Conservation (phyloP, 2,888 invertebrate species). For the Brenthis daphne region DNA sequence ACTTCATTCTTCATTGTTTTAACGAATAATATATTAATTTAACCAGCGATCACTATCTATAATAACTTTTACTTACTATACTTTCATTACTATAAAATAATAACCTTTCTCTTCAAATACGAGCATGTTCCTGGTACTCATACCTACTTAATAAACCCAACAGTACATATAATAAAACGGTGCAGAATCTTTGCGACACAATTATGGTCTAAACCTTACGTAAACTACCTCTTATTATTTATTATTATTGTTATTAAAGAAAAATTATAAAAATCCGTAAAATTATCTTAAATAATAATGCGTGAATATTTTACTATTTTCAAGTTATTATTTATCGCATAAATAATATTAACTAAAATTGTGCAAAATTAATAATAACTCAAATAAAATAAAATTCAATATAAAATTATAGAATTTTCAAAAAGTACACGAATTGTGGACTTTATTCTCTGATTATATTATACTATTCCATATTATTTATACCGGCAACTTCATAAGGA, state of each 20-base stretch:
- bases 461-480: too few species aligned
- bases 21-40: background rate
- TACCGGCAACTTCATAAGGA: too few species aligned
- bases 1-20: too few species aligned
- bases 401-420: too few species aligned
- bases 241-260: background rate
- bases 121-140: conserved; percentile 26
- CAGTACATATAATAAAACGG: conserved; percentile 26
- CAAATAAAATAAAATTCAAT: too few species aligned
- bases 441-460: too few species aligned
- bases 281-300: background rate
- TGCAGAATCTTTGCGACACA: conserved; percentile 26
- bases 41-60: background rate
- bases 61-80: conserved; percentile 6
- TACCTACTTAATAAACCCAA: conserved; percentile 21
- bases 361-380: too few species aligned
- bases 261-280: background rate
- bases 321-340: too few species aligned
- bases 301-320: too few species aligned
- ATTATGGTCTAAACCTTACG: conserved; percentile 22
- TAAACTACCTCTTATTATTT: background rate
- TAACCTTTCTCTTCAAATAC: conserved; percentile 23
- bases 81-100: conserved; percentile 13
- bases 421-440: too few species aligned
- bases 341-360: too few species aligned